These are phyloP conservation scores for Corythornis madagascariensis DNA, from an alignment of 2,113 vertebrate species.

Conservation along the genomic window DNA sequence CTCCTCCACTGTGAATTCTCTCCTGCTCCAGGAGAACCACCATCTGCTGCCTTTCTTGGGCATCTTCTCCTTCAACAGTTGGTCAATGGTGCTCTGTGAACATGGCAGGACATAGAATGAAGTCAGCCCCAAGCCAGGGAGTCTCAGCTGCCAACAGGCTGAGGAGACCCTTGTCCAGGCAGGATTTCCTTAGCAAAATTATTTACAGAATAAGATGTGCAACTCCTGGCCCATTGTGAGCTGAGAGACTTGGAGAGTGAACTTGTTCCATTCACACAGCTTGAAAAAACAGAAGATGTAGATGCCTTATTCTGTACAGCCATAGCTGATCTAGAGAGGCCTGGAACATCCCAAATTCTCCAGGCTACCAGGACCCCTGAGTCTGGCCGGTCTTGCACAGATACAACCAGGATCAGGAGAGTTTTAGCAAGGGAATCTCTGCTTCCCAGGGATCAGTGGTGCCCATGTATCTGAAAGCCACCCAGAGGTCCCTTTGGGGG, in stretches of 20 bases:
- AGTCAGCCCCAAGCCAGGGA: background rate
- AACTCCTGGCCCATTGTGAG: background rate
- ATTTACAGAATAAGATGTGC: background rate
- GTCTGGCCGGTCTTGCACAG: background rate
- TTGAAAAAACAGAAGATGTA: background rate
- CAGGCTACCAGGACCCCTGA: background rate
- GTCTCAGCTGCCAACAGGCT: background rate
- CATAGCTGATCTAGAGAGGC: background rate
- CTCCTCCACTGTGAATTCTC: conserved; percentile 71
- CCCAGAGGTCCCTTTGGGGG: too few relatives aligned
- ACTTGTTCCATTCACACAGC: background rate
- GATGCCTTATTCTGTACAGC: background rate
- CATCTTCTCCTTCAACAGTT: conserved; percentile 91
- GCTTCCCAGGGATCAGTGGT: background rate
- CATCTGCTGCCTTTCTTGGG: conserved; percentile 87
- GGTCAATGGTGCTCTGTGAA: conserved; percentile 81
- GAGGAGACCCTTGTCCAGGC: background rate
- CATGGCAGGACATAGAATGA: background rate
- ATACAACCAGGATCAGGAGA: background rate
- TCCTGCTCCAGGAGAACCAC: conserved; percentile 93
- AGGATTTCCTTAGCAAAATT: background rate
- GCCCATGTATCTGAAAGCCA: background rate
- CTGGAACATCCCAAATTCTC: background rate
- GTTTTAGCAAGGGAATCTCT: background rate
- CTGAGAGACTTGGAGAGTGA: background rate